Evolutionary conservation across 2,113 vertebrate genomes (phyloP).

Genomic region (Tenebrosternarchus preto): DNA sequence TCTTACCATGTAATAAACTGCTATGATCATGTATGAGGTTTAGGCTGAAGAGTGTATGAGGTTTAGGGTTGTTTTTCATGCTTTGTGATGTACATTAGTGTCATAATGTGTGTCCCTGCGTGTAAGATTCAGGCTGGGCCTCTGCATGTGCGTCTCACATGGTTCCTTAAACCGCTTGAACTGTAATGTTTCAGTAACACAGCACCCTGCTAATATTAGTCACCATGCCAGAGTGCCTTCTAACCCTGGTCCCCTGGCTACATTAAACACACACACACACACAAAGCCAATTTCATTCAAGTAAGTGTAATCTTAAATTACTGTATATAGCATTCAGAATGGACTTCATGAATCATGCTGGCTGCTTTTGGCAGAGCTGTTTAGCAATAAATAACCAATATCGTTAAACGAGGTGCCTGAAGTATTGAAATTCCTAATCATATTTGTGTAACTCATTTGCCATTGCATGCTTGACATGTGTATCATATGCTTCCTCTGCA

Average conservation of each 20-base stretch:
- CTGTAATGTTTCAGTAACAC: conserved; percentile 17
- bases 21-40: not conserved
- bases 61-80: not conserved
- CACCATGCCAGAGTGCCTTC: not conserved
- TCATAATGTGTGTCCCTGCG: not conserved
- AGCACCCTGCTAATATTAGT: conserved; percentile 38
- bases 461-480: not conserved
- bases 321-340: not conserved
- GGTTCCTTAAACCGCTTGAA: not conserved
- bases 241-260: not conserved
- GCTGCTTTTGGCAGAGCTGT: not conserved
- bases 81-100: not conserved
- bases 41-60: not conserved
- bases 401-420: not conserved
- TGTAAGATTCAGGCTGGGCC: not conserved
- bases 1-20: not conserved
- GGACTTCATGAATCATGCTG: conserved; percentile 1
- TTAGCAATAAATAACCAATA: conserved; percentile 2
- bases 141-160: not conserved
- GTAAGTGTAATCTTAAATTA: too few relatives aligned
- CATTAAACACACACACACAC: not conserved
- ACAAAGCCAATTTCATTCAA: too few relatives aligned
- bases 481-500: not conserved
- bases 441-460: not conserved
- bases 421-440: not conserved